These are phyloP conservation scores for Myotis davidii DNA, from an alignment of 2,113 vertebrate genomes.

Conservation along the genomic window DNA sequence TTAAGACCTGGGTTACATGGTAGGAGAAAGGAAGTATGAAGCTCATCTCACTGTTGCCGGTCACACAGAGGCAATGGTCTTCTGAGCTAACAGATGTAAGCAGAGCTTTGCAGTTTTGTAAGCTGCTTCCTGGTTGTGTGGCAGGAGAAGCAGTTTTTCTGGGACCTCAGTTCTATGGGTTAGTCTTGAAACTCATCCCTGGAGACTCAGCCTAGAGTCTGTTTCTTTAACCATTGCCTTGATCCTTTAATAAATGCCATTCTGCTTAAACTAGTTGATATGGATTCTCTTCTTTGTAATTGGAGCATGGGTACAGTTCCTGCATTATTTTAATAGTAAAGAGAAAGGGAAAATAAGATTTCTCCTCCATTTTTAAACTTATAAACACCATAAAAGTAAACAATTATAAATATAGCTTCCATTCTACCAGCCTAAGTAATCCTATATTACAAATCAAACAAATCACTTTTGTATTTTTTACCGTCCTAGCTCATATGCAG, in stretches of 20 bases:
- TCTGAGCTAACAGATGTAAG: not conserved
- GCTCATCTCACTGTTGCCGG: not conserved
- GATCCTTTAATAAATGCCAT: not conserved
- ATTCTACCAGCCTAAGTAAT: not conserved
- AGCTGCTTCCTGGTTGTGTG: not conserved
- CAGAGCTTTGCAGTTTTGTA: not conserved
- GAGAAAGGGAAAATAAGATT: not conserved
- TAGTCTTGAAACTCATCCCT: not conserved
- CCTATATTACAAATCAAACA: not conserved
- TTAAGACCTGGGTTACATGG: not conserved
- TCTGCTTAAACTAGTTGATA: not conserved
- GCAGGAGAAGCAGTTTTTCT: not conserved
- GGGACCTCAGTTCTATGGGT: not conserved
- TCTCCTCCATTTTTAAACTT: slow-evolving; percentile 22
- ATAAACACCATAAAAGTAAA: slow-evolving; percentile 4
- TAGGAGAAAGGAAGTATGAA: not conserved
- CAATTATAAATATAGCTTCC: not conserved
- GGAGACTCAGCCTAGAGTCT: not conserved
- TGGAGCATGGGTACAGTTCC: not conserved
- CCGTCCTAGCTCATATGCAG: not conserved
- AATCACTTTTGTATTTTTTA: not conserved
- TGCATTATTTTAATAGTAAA: slow-evolving; percentile 2
- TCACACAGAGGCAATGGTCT: not conserved
- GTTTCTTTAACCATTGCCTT: not conserved
- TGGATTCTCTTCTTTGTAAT: not conserved